Base-by-base conservation (phyloP, 2,888 invertebrate genomes). In the Mylabris sibirica region DNA sequence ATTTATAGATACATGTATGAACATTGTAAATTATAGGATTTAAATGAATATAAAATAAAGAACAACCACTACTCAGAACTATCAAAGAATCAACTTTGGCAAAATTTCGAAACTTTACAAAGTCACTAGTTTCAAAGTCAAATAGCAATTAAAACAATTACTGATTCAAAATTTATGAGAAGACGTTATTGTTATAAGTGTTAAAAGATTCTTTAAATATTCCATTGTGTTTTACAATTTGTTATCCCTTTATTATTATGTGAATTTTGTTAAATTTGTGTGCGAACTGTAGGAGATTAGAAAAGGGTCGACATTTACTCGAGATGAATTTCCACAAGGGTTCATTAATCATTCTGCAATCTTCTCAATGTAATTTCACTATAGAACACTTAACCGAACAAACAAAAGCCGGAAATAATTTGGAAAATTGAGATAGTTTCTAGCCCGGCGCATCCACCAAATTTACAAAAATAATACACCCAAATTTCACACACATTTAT, bases 371-470 rank as follows among this genome's bases (percentile, higher is more conserved):
- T 44, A 44, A 44, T 44, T 17, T 44, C n/a, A 8, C 44, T n/a
- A n/a, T 17, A 17, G 3, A 4, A 44, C 17, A 6, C 44, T 44
- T 44, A 8, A 17, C 6, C 17, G 17, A 44, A 5, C n/a, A 44
- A n/a, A 17, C 44, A 44, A 17, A 44, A 44, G 1, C 5, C n/a
- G 12, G 17, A n/a, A 17, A 30, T 30, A 30, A 30, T 30, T 30
- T 4, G 5, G 41, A 41, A 14, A 41, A n/a, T 41, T 12, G 41
- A 14, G 44, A 1, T 44, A 4, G 11, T 20, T 5, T 1, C 17
- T 17, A 17, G n/a, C 41, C 41, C 41, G 49, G 49, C 49, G 49
- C 49, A 49, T 49, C 49, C 49, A 11, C 49, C 49, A 49, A 49
- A 49, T 49, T 20, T 20, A 44, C 38, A 6, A 44, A 6, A 44